phyloP scores from a whole-genome alignment of 1,140 invertebrate genomes.

The Littorina saxatilis region DNA sequence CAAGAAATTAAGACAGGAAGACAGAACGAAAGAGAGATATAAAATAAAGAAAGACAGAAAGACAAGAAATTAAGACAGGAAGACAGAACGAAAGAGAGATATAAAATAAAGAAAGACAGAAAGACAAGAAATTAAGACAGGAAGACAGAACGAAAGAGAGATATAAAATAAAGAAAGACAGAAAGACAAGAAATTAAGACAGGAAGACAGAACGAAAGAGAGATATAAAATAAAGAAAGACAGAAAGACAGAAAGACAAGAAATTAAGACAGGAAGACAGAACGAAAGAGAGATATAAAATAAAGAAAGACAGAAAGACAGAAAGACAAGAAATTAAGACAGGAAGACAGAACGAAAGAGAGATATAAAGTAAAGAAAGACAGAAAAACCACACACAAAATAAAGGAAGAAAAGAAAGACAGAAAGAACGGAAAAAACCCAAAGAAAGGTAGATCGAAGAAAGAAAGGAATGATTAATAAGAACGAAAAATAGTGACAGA shows the following conservation, averaged over 20 bases:
- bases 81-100: conserved; percentile 18
- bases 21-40: conserved; percentile 18
- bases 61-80: too few relatives aligned
- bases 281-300: not conserved
- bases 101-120: conserved; percentile 23
- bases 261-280: conserved; percentile 5
- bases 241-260: not conserved
- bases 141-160: conserved; percentile 18
- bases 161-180: conserved; percentile 14
- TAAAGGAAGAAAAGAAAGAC: too few relatives aligned
- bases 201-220: conserved; percentile 30
- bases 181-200: too few relatives aligned
- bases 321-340: not conserved
- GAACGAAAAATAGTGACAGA: not conserved
- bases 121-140: too few relatives aligned
- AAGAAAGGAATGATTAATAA: not conserved
- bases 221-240: not conserved
- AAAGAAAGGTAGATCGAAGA: not conserved
- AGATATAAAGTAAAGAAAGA: too few relatives aligned
- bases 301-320: not conserved
- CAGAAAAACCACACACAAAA: not conserved
- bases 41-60: conserved; percentile 23
- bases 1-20: too few relatives aligned
- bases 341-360: not conserved
- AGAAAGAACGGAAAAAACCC: not conserved